phyloP scores from a whole-genome alignment of 2,888 invertebrate genomes.

The Cosmia trapezina region DNA sequence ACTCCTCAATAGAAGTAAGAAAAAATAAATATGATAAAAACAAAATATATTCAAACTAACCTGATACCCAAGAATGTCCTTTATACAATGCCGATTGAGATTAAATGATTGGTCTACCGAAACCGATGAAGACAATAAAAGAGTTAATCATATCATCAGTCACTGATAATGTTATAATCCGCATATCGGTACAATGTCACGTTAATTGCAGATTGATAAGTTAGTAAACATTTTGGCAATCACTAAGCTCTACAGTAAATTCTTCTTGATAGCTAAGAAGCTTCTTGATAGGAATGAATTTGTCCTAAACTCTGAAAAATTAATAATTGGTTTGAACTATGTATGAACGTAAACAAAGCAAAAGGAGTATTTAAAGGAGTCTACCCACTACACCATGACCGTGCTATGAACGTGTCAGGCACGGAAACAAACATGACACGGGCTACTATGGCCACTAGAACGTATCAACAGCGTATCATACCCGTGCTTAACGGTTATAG shows the following conservation, averaged over 20 bases:
- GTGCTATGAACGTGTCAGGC: no score
- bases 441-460: no score
- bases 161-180: slow-evolving; percentile 51
- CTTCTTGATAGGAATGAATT: no score
- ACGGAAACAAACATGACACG: no score
- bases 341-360: not conserved
- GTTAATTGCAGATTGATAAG: slow-evolving; percentile 38
- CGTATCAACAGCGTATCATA: no score
- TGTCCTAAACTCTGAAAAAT: no score
- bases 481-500: no score
- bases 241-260: slow-evolving; percentile 17
- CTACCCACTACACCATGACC: no score
- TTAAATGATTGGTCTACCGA: slow-evolving; percentile 48
- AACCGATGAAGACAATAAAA: slow-evolving; percentile 36
- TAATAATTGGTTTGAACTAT: not conserved
- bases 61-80: slow-evolving; percentile 73
- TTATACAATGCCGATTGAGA: slow-evolving; percentile 50
- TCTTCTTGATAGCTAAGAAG: slow-evolving; percentile 13
- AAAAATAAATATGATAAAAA: slow-evolving; percentile 16
- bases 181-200: slow-evolving; percentile 8
- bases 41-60: slow-evolving; percentile 58
- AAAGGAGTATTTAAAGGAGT: not conserved
- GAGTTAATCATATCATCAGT: slow-evolving; percentile 25
- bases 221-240: slow-evolving; percentile 8
- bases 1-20: not conserved